Percentiles rank a stretch among this genome's conserved stretches.
Conservation (phyloP, 2,113 vertebrate species). For the Dissostichus mawsoni region DNA sequence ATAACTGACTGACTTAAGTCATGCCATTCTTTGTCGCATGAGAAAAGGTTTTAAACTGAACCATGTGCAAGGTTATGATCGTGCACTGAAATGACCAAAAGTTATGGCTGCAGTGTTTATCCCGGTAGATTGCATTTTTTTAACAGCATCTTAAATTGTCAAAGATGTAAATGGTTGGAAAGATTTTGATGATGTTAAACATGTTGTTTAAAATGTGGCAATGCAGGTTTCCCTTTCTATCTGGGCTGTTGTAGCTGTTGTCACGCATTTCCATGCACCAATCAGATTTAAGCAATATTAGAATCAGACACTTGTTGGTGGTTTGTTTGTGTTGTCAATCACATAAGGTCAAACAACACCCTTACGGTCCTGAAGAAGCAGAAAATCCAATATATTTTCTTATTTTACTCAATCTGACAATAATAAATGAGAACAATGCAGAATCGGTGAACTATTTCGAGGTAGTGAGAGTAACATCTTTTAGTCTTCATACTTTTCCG, state of each 20-base stretch:
- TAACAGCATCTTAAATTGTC: not conserved
- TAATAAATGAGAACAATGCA: not conserved
- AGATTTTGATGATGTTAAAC: not conserved
- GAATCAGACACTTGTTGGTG: not conserved
- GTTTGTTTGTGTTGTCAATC: not conserved
- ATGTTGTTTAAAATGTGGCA: too few relatives aligned
- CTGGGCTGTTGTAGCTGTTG: not conserved
- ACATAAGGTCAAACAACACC: not conserved
- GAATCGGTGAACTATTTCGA: not conserved
- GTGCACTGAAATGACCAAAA: not conserved
- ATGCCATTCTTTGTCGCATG: conserved; percentile 22
- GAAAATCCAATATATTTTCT: not conserved
- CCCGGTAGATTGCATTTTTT: not conserved
- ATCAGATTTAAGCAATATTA: not conserved
- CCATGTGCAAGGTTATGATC: not conserved
- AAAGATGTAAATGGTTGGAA: conserved; percentile 5
- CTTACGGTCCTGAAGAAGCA: not conserved
- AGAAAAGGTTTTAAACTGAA: conserved; percentile 6
- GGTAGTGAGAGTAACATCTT: not conserved
- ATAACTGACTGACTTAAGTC: not conserved
- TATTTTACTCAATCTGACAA: not conserved
- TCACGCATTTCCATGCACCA: not conserved
- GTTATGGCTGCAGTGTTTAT: conserved; percentile 25
- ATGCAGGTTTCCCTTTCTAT: too few relatives aligned
- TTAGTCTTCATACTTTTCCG: not conserved